Evolutionary conservation across 2,113 vertebrate genomes (phyloP).

Genomic region (Parus major): DNA sequence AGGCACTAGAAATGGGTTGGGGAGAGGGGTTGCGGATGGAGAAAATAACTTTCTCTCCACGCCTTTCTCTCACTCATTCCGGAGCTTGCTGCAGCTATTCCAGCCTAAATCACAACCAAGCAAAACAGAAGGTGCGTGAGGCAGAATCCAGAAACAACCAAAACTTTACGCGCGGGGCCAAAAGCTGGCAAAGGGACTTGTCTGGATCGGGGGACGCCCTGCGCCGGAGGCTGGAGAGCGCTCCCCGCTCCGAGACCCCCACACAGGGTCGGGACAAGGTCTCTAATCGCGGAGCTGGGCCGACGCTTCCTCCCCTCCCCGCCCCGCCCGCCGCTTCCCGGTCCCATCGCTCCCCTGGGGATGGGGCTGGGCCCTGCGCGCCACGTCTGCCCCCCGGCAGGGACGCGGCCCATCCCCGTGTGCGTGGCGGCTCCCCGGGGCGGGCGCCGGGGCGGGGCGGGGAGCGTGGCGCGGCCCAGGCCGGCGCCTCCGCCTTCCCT

Average conservation of each 20-base stretch:
- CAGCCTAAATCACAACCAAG: neutral
- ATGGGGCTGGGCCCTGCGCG: neutral
- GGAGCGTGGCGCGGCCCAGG: neutral
- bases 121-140: neutral
- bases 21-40: too few species aligned
- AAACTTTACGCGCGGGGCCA: neutral
- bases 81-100: neutral
- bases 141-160: neutral
- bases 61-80: neutral
- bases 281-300: neutral
- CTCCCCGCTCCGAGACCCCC: neutral
- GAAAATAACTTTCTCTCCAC: neutral
- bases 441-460: neutral
- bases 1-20: neutral
- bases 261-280: fast-evolving
- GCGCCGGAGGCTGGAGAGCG: neutral
- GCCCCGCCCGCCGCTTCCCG: too few species aligned
- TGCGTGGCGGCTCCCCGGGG: constrained; percentile 15
- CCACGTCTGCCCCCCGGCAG: neutral
- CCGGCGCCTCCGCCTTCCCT: constrained; percentile 59
- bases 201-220: too few species aligned
- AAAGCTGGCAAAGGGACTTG: too few species aligned
- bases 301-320: fast-evolving
- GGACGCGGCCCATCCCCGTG: neutral
- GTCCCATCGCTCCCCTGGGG: neutral